These are phyloP conservation scores for Propsilocerus akamusi DNA, from an alignment of 1,140 invertebrate species.

Conservation along the genomic window DNA sequence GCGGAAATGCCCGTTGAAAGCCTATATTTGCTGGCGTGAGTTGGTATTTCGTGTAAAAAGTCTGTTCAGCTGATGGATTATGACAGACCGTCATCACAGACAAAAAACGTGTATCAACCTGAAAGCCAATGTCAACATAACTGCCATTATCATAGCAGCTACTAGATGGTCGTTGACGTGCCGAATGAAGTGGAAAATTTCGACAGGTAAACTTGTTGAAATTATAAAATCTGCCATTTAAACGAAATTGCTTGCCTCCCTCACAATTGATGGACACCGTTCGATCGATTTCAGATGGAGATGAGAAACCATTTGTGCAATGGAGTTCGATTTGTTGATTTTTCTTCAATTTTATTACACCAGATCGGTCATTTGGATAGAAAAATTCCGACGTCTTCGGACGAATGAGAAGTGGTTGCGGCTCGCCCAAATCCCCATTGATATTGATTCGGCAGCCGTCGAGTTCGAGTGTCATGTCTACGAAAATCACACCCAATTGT, in stretches of 20 bases:
- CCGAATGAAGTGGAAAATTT: slow-evolving; percentile 17
- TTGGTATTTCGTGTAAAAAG: slow-evolving; percentile 23
- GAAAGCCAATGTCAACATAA: slow-evolving; percentile 18
- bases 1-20: slow-evolving; percentile 20
- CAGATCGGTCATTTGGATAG: slow-evolving; percentile 15
- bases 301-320: slow-evolving; percentile 15
- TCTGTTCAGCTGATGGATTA: slow-evolving; percentile 20
- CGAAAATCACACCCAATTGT: no score
- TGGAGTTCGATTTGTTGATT: slow-evolving; percentile 13
- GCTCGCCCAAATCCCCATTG: slow-evolving; percentile 6
- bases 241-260: slow-evolving; percentile 15
- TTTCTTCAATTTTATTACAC: slow-evolving; percentile 14
- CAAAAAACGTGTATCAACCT: slow-evolving; percentile 8
- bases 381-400: slow-evolving; percentile 13
- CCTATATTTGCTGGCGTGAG: slow-evolving; percentile 17
- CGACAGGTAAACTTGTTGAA: slow-evolving; percentile 21
- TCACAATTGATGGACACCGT: slow-evolving; percentile 16
- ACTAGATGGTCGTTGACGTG: slow-evolving; percentile 15
- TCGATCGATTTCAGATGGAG: slow-evolving; percentile 7
- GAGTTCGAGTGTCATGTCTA: no score
- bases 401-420: slow-evolving; percentile 17
- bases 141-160: slow-evolving; percentile 18
- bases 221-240: slow-evolving; percentile 12
- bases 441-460: no score
- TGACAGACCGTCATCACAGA: slow-evolving; percentile 25